Evolutionary conservation across 2,888 invertebrate species (phyloP), one percentile per base, ranked within the genome.

Genomic region (Agrochola lota): DNA sequence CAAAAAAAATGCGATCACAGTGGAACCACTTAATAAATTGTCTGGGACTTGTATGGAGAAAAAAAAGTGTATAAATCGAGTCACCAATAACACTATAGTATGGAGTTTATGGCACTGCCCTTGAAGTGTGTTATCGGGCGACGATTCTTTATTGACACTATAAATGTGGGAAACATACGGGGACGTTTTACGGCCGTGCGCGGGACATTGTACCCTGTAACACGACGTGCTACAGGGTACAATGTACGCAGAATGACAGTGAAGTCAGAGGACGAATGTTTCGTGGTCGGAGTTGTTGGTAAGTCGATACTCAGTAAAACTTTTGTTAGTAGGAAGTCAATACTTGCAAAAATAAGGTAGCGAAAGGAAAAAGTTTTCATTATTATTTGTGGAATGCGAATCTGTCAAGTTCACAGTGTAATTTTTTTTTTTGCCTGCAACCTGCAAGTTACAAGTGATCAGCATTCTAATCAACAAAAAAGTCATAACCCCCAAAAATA

Each of bases 21-120:
- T 88, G 90, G 87, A 92, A 94, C 94, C 94, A 94, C 94, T 94
- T 94, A 94, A 95, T 96, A 95, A 94, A 95, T 95, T 95, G 94
- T 94, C 90, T 90, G 92, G 84, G 88, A 90, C 90, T 88, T 89
- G 91, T 90, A 91, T 87, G 82, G 77, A 87, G 81, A 93, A 94
- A 94, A 94, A 94, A 93, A 91, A 89, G 91, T 92, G 88, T 91
- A 93, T 94, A 94, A 94, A 94, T 94, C 93, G 93, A 93, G 91
- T 93, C 92, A 93, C 95, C 95, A 95, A 95, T 96, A 95, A 95
- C 96, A 95, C 91, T 95, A 95, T 95, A 95, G 94, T 94, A 91
- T 89, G 90, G 93, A 91, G 95, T 96, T 95, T 95, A 96, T 95
- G 95, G 91, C 92, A 94, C 94, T 94, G 94, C 92, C 95, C 94